Conservation (phyloP, 2,888 invertebrate genomes). For the Myathropa florea region DNA sequence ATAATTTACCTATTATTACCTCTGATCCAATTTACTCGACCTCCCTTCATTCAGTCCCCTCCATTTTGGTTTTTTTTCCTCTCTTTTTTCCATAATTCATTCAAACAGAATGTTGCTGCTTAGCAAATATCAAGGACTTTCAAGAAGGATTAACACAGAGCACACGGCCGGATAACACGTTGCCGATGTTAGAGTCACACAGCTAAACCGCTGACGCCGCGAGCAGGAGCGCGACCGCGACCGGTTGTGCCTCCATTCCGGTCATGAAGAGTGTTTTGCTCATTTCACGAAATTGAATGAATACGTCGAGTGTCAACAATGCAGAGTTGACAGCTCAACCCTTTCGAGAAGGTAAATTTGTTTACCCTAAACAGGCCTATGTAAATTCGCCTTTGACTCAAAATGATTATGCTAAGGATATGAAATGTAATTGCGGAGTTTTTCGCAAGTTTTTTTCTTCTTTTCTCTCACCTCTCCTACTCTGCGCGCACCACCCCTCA, state of each 20-base stretch:
- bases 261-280: conserved; percentile 26
- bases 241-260: not conserved
- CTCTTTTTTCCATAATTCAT: conserved; percentile 8
- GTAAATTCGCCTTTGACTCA: conserved; percentile 55
- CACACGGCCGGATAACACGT: not conserved
- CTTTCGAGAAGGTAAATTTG: conserved; percentile 49
- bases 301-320: conserved; percentile 64
- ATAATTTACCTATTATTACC: conserved; percentile 55
- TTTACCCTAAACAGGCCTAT: conserved; percentile 58
- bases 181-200: not conserved
- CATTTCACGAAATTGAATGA: conserved; percentile 58
- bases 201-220: not conserved
- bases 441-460: not conserved
- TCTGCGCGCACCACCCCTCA: not conserved
- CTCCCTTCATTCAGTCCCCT: not conserved
- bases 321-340: conserved; percentile 54
- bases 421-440: conserved; percentile 60
- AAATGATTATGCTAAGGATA: conserved; percentile 61
- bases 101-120: conserved; percentile 40
- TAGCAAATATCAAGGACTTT: conserved; percentile 41
- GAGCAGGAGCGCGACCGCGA: conserved; percentile 11
- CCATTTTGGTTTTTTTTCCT: not conserved
- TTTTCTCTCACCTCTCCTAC: not conserved
- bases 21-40: conserved; percentile 32
- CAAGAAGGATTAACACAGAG: conserved; percentile 17